phyloP scores from a whole-genome alignment of 2,113 vertebrate species.

The Rhegmatorhina hoffmannsi region DNA sequence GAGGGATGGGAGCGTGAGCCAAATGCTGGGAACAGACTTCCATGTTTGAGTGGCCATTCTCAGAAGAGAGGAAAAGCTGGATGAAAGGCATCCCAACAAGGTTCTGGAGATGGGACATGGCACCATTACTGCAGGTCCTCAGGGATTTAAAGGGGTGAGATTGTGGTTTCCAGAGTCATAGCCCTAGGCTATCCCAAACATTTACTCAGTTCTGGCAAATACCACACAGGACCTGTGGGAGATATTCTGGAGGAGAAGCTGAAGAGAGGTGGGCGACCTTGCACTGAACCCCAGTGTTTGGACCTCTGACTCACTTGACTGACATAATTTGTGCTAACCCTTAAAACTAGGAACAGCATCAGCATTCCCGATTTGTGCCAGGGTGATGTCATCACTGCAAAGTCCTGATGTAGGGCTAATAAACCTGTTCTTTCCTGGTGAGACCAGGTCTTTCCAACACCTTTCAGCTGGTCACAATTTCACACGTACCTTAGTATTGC shows the following conservation, averaged over 20 bases:
- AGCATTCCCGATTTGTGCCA: neutral
- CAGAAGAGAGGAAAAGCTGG: neutral
- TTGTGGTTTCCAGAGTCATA: neutral
- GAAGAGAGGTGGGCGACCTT: neutral
- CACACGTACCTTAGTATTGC: neutral
- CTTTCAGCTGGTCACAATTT: neutral
- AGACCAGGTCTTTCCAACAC: neutral
- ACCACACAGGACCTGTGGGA: neutral
- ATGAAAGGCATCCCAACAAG: neutral
- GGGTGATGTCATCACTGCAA: constrained; percentile 3
- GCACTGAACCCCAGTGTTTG: neutral
- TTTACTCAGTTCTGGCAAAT: neutral
- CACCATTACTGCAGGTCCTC: neutral
- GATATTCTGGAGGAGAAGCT: neutral
- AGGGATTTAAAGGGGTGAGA: neutral
- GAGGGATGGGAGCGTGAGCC: neutral
- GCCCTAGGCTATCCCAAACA: neutral
- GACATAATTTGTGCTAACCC: neutral
- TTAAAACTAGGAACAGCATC: neutral
- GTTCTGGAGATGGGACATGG: neutral
- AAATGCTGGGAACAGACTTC: neutral
- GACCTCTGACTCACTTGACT: constrained; percentile 9
- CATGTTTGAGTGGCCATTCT: neutral
- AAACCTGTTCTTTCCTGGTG: neutral
- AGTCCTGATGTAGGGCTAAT: neutral